phyloP scores from a whole-genome alignment of 2,113 vertebrate species.

The Misgurnus anguillicaudatus region DNA sequence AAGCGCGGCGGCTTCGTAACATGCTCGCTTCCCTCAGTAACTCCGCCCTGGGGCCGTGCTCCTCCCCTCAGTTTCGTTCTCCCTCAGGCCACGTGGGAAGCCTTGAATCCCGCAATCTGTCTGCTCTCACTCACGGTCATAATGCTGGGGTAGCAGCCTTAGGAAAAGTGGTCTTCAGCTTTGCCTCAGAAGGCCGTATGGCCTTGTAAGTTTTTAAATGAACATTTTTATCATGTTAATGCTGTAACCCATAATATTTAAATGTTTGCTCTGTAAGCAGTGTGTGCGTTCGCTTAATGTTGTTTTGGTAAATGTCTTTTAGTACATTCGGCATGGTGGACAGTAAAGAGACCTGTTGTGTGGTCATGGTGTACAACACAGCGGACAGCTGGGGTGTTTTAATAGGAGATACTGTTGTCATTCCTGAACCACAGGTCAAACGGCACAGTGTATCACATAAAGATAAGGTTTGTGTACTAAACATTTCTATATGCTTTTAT shows the following conservation, averaged over 20 bases:
- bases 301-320: background rate
- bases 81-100: constrained; percentile 76
- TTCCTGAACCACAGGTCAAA: constrained; percentile 85
- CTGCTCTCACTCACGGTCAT: constrained; percentile 73
- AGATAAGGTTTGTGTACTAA: constrained; percentile 75
- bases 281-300: background rate
- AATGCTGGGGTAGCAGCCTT: constrained; percentile 79
- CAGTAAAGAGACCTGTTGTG: constrained; percentile 81
- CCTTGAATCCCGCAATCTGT: constrained; percentile 72
- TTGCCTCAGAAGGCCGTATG: constrained; percentile 85
- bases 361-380: constrained; percentile 90
- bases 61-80: constrained; percentile 76
- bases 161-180: constrained; percentile 89
- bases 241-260: background rate
- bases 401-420: constrained; percentile 87
- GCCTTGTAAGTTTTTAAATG: constrained; percentile 82
- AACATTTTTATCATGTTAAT: background rate
- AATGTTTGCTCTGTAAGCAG: background rate
- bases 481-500: background rate
- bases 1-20: constrained; percentile 81
- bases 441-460: constrained; percentile 82
- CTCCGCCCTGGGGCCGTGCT: constrained; percentile 80
- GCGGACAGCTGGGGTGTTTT: constrained; percentile 89
- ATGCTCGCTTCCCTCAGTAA: constrained; percentile 81
- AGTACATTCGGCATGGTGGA: constrained; percentile 90